These are phyloP conservation scores for Leptinotarsa tumamoca DNA, from an alignment of 2,888 invertebrate genomes.

Conservation along the genomic window DNA sequence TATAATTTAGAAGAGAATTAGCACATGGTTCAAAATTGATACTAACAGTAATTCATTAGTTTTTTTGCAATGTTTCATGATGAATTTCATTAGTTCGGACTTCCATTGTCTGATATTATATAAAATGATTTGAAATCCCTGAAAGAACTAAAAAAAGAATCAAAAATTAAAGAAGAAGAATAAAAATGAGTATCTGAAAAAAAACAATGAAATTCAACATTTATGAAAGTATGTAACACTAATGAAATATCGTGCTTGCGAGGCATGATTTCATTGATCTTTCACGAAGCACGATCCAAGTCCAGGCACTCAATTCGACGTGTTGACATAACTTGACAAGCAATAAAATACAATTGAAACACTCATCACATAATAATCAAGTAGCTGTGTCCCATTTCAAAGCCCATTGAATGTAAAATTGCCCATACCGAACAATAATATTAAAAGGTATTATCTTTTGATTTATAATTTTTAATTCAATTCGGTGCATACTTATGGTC, in stretches of 20 bases:
- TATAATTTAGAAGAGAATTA: no score
- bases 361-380: constrained; percentile 29
- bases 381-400: constrained; percentile 34
- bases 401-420: constrained; percentile 33
- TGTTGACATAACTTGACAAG: constrained; percentile 26
- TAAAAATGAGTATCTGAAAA: no score
- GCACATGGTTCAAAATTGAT: no score
- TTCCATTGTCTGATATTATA: no score
- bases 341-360: constrained; percentile 36
- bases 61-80: no score
- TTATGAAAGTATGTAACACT: not conserved
- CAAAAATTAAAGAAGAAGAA: no score
- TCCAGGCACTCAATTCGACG: constrained; percentile 13
- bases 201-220: not conserved
- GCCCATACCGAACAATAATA: constrained; percentile 34
- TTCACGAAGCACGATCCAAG: not conserved
- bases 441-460: constrained; percentile 22
- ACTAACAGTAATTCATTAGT: no score
- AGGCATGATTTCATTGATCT: not conserved
- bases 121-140: no score
- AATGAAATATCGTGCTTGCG: not conserved
- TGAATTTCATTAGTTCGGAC: no score
- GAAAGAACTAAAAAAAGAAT: no score
- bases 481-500: constrained; percentile 14
- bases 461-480: constrained; percentile 34